phyloP scores from a whole-genome alignment of 2,113 vertebrate genomes.

The Prinia subflava region DNA sequence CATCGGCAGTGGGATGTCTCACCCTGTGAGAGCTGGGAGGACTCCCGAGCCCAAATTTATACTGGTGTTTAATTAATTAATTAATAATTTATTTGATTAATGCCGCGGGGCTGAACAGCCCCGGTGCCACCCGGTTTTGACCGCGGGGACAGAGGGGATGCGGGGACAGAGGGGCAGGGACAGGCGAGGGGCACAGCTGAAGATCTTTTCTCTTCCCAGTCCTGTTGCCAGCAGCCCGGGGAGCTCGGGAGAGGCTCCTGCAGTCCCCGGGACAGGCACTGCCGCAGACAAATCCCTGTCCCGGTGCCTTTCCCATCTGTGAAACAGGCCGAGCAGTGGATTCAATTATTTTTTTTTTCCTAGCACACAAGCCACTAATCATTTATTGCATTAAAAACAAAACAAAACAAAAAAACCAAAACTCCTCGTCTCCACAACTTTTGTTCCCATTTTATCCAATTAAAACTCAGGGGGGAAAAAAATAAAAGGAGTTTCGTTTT shows the following conservation, averaged over 20 bases:
- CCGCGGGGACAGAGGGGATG: neutral
- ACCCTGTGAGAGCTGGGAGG: rapidly evolving
- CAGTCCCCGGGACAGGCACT: neutral
- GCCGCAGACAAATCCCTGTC: neutral
- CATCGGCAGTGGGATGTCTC: neutral
- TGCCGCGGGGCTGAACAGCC: rapidly evolving
- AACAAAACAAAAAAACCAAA: neutral
- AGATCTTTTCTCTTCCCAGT: rapidly evolving
- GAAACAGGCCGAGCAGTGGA: neutral
- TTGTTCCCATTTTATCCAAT: constrained; percentile 12
- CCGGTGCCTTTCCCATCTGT: constrained; percentile 33
- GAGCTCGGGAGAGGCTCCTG: neutral
- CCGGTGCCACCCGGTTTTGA: neutral
- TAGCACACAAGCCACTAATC: neutral
- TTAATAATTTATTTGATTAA: neutral
- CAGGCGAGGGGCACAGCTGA: neutral
- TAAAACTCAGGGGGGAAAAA: neutral
- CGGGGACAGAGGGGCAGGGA: neutral
- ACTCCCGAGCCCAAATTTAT: neutral
- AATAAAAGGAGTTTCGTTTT: neutral
- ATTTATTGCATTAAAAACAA: neutral
- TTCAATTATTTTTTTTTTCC: constrained; percentile 28
- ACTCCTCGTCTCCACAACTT: neutral
- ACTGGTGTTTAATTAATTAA: rapidly evolving
- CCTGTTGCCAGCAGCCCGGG: neutral